phyloP scores from a whole-genome alignment of 2,113 vertebrate species.

The Eretmochelys imbricata region DNA sequence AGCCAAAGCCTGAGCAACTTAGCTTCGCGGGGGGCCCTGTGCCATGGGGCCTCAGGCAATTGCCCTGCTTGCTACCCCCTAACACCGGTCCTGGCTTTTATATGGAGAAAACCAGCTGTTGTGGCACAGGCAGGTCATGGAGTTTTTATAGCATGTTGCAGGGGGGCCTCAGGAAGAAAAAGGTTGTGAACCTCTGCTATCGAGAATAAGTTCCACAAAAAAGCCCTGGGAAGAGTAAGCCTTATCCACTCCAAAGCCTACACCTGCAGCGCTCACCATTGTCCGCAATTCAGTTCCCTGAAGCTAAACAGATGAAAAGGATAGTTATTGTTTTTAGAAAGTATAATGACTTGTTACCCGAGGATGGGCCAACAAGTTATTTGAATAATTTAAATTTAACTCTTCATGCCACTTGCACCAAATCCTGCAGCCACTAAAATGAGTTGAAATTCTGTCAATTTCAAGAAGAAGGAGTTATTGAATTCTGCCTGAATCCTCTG shows the following conservation, averaged over 20 bases:
- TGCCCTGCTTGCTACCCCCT: too few species aligned
- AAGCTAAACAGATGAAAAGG: not conserved
- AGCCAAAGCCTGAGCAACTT: too few species aligned
- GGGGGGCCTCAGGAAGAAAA: too few species aligned
- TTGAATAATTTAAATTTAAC: not conserved
- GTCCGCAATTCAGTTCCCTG: not conserved
- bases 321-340: not conserved
- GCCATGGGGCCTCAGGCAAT: too few species aligned
- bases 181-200: too few species aligned
- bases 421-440: not conserved
- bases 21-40: too few species aligned
- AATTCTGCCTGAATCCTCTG: not conserved
- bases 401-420: not conserved
- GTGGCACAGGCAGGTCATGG: too few species aligned
- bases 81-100: too few species aligned
- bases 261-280: not conserved
- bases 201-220: not conserved
- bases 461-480: not conserved
- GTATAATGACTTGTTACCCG: not conserved
- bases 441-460: not conserved
- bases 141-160: too few species aligned
- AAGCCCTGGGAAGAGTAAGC: fast-evolving
- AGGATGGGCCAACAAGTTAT: not conserved
- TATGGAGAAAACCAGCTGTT: too few species aligned
- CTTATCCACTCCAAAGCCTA: not conserved